Evolutionary conservation across 2,113 vertebrate genomes (phyloP), one percentile per base, ranked within the genome.

Genomic region (Camelus bactrianus): DNA sequence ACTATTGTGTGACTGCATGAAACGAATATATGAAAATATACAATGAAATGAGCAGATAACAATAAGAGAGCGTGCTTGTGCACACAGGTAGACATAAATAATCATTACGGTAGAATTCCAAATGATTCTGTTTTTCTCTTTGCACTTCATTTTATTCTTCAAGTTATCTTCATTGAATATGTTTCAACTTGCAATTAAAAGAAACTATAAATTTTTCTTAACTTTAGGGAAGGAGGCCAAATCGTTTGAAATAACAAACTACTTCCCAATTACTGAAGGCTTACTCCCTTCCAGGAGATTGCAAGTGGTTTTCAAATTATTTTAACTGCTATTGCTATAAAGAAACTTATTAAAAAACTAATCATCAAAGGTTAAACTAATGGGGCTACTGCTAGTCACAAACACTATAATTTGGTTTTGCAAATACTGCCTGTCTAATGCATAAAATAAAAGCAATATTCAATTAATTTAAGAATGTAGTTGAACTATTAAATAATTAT

Each of bases 291-390:
- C n/a, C 30, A 95, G 60, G 32, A 98, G 42, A 62, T 62, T 91
- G 26, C 20, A 77, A 88, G 26, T 42, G 19, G 30, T 72, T 90
- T 48, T 96, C 88, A 97, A 95, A 85, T 96, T 91, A 95, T 65
- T 85, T 17, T 65, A 93, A 93, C 60, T 89, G 93, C 32, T 94
- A 85, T 32, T 80, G 19, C 62, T 94, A 56, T 77, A 86, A 91
- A 83, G 46, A 94, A 94, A 92, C 30, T 84, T 95, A 96, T 35
- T 92, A 65, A 88, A 97, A 95, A 92, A 75, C 58, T 73, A 88
- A 95, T 91, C 88, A 73, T n/a, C 46, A 96, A 96, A 38, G 72
- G 85, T 77, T 96, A 94, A 97, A 96, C 80, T 95, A 96, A 91
- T 62, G 60, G 72, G 32, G 30, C 12, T 77, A 67, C 2, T 95